These are phyloP conservation scores for Acrocephalus kingi DNA, from an alignment of 2,113 vertebrate genomes.

Conservation along the genomic window DNA sequence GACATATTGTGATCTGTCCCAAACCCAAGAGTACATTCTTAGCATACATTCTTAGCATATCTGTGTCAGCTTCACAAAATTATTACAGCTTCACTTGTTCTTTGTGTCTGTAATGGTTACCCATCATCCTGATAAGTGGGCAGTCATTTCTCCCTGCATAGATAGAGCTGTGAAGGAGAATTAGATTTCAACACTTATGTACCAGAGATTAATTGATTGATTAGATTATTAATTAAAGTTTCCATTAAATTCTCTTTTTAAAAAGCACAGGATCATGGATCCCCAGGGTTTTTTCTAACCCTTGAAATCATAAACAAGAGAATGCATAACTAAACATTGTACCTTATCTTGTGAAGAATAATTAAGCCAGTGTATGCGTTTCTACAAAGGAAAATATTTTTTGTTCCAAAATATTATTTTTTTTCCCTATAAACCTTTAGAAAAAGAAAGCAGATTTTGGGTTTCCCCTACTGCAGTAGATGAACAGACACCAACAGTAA, in stretches of 20 bases:
- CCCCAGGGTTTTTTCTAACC: conserved; percentile 68
- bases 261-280: conserved; percentile 63
- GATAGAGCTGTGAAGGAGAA: conserved; percentile 74
- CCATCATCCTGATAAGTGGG: conserved; percentile 70
- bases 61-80: conserved; percentile 52
- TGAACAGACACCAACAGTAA: background rate
- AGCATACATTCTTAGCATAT: background rate
- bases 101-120: conserved; percentile 64
- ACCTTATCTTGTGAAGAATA: conserved; percentile 71
- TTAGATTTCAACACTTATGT: conserved; percentile 73
- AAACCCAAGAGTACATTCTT: conserved; percentile 37
- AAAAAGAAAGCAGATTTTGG: background rate
- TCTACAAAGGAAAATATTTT: conserved; percentile 31
- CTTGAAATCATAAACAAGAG: conserved; percentile 78
- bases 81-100: conserved; percentile 62
- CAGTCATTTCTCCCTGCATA: conserved; percentile 64
- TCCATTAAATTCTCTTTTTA: conserved; percentile 75
- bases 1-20: background rate
- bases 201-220: conserved; percentile 82
- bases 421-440: background rate
- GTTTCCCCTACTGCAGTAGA: background rate
- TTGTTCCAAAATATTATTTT: background rate
- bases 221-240: conserved; percentile 85
- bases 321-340: conserved; percentile 73
- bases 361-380: conserved; percentile 57